Base-by-base conservation (phyloP, 1,140 invertebrate species). In the Zaprionus ornatus region DNA sequence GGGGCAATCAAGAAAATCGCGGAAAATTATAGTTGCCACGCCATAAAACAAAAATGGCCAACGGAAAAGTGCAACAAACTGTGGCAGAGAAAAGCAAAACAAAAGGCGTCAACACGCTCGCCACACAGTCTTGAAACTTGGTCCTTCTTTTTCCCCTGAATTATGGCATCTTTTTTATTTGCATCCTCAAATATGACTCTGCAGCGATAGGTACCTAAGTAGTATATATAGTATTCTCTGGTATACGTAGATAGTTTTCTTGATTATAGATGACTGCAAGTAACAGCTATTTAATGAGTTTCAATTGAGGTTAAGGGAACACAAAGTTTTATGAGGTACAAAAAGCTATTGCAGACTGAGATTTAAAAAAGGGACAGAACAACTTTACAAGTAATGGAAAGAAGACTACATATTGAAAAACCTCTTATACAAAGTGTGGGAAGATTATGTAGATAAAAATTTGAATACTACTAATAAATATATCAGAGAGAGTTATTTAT, bases 1-100 rank as follows among this genome's bases (percentile, higher is more conserved):
- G 65, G 80, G 80, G 74, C 84, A 88, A 90, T 88, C 84, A 90
- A 81, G 87, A 84, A 84, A 84, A 88, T 84, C 78, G 81, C 61
- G 76, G 71, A 90, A 88, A 90, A 88, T 88, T 84, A 88, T 88
- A 82, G 83, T 82, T 86, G 72, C 83, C 71, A 70, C 59, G 64
- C 57, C 68, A 68, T 76, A 86, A 86, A 82, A 84, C 63, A 86
- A 85, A 81, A 66, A 68, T 62, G 37, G 21, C 21, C 35, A 62
- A 54, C 71, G 55, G 48, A 50, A 77, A 68, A 68, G 55, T 40
- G 55, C 57, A 76, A 76, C 61, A 67, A 61, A 52, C 60, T n/a
- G 59, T 45, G 40, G n/a, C 77, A 80, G 77, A 21, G 50, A n/a
- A 10, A 32, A 56, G 63, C 67, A 52, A 66, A 70, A 68, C 77